These are phyloP conservation scores for Anisognathus igniventris DNA, from an alignment of 2,797 vertebrate genomes.

Conservation along the genomic window DNA sequence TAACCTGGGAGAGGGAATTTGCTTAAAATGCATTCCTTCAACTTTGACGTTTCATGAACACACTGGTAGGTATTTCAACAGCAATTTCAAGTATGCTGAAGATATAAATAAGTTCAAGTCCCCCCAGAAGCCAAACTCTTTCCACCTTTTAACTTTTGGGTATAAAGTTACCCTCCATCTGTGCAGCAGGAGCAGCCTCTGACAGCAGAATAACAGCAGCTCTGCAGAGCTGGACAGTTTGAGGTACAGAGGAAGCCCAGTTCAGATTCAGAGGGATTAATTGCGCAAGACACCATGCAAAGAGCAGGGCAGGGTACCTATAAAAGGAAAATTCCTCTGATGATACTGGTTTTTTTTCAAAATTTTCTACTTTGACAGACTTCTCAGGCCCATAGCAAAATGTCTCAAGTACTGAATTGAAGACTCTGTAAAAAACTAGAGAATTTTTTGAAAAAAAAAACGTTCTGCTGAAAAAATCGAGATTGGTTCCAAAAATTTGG, in stretches of 20 bases:
- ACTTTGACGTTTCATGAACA: neutral
- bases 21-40: neutral
- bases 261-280: neutral
- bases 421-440: neutral
- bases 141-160: neutral
- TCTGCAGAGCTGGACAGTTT: neutral
- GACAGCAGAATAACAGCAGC: neutral
- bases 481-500: neutral
- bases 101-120: neutral
- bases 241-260: neutral
- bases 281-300: neutral
- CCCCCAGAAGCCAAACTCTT: neutral
- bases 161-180: neutral
- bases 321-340: neutral
- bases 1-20: neutral
- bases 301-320: neutral
- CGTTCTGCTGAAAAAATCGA: neutral
- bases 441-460: neutral
- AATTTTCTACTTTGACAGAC: neutral
- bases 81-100: neutral
- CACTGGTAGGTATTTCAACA: neutral
- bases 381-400: neutral
- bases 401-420: neutral
- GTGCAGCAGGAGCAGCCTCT: neutral
- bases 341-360: rapidly evolving